Conservation (phyloP, 2,797 vertebrate genomes). For the Gymnothorax reevesii region DNA sequence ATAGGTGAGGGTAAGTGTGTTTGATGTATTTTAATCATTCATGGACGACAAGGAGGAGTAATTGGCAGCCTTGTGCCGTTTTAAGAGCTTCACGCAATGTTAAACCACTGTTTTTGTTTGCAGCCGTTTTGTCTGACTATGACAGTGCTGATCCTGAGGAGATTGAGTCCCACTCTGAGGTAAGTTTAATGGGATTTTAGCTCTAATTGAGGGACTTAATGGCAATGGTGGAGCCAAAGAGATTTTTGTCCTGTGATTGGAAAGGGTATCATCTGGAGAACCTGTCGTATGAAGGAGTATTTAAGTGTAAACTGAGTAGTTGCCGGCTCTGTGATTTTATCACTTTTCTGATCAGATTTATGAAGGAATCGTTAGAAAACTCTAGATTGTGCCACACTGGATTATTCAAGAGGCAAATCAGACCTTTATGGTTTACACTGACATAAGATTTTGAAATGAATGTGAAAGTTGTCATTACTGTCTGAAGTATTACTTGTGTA, state of each 20-base stretch:
- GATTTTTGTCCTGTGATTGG: not conserved
- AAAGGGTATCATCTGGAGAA: not conserved
- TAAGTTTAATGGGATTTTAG: constrained; percentile 48
- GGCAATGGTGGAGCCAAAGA: not conserved
- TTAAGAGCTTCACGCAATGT: not conserved
- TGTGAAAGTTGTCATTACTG: not conserved
- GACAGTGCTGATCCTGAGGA: constrained; percentile 89
- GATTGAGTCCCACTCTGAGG: constrained; percentile 85
- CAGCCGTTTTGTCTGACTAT: constrained; percentile 94
- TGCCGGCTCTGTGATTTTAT: not conserved
- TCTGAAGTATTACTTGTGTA: no score
- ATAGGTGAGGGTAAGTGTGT: constrained; percentile 88
- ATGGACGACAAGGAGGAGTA: not conserved
- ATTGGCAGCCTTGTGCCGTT: not conserved
- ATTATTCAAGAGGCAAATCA: not conserved
- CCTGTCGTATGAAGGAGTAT: not conserved
- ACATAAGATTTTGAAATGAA: not conserved
- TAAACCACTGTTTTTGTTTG: constrained; percentile 25
- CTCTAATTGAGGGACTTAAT: not conserved
- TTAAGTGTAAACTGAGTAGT: not conserved
- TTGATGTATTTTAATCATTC: not conserved
- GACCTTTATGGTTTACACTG: not conserved
- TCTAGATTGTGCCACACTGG: not conserved
- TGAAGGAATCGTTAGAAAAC: not conserved
- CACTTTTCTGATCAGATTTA: not conserved